Evolutionary conservation across 2,888 invertebrate species (phyloP), one percentile per base, ranked within the genome.

Genomic region (Sepioteuthis lessoniana): DNA sequence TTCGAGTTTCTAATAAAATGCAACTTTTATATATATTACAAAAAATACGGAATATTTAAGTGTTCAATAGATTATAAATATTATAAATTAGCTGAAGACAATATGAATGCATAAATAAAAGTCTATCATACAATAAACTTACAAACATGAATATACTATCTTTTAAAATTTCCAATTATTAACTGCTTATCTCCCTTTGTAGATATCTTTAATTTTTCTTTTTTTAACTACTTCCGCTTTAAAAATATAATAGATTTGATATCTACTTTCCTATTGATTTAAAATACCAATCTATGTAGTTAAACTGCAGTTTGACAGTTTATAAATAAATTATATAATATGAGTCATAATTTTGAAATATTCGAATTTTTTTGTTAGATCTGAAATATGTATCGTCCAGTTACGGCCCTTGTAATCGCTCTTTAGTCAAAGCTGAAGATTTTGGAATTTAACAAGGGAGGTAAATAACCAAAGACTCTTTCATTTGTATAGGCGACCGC

Each of bases 391-490:
- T n/a, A 2, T n/a, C 21, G 3, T 10, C 8, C n/a, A 76, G 10
- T 76, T 76, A 76, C n/a, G 13, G 0, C n/a, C 76, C 76, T 76
- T 76, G 76, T n/a, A 16, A 1, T 76, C 76, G n/a, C 76, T 76
- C 76, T 76, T 76, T 21, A 76, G 76, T 76, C 10, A 55, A 55
- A 55, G 5, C 50, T 7, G 25, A 25, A 21, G 21, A 5, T 55
- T 55, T 55, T 28, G 55, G n/a, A 76, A 76, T 76, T 76, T 76
- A 76, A n/a, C n/a, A 76, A 76, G 76, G 76, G 76, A 76, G 76
- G 76, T 76, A 76, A 76, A 76, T n/a, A 10, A n/a, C 76, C 21
- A 16, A 13, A 0, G n/a, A 76, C n/a, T 76, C 76, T n/a, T n/a
- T 76, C 76, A 76, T 76, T 76, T 76, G 10, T 10, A 76, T 76